phyloP scores from a whole-genome alignment of 1,140 invertebrate species.

The Oryctes rhinoceros region DNA sequence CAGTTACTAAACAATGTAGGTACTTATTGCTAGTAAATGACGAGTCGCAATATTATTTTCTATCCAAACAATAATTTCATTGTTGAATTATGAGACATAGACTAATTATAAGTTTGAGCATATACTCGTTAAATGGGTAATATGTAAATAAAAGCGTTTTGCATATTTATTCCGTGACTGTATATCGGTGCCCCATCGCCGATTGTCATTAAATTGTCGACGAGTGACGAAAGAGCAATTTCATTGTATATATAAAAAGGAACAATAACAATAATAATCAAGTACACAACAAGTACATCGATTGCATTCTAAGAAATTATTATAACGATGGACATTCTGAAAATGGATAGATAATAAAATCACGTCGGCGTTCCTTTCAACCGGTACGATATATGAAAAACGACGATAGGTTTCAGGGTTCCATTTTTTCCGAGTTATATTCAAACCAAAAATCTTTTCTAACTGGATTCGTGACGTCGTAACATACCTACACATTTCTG shows the following conservation, averaged over 20 bases:
- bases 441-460: neutral
- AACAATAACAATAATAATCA: slow-evolving; percentile 19
- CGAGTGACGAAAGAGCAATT: slow-evolving; percentile 13
- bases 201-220: slow-evolving; percentile 17
- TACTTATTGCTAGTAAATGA: neutral
- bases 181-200: neutral
- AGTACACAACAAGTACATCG: neutral
- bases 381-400: neutral
- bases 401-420: neutral
- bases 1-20: neutral
- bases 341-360: slow-evolving; percentile 1
- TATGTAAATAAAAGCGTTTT: slow-evolving; percentile 19
- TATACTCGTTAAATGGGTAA: slow-evolving; percentile 1
- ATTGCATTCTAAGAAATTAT: slow-evolving; percentile 11
- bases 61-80: slow-evolving; percentile 14
- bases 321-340: neutral
- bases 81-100: slow-evolving; percentile 10
- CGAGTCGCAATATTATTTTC: slow-evolving; percentile 2
- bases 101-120: slow-evolving; percentile 14
- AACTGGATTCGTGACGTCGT: too few relatives aligned
- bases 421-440: too few relatives aligned
- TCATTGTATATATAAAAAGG: slow-evolving; percentile 15
- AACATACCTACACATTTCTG: too few relatives aligned
- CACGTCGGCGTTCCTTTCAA: neutral
- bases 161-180: slow-evolving; percentile 11